Base-by-base conservation (phyloP, 2,797 vertebrate genomes). In the Sus cebifrons region DNA sequence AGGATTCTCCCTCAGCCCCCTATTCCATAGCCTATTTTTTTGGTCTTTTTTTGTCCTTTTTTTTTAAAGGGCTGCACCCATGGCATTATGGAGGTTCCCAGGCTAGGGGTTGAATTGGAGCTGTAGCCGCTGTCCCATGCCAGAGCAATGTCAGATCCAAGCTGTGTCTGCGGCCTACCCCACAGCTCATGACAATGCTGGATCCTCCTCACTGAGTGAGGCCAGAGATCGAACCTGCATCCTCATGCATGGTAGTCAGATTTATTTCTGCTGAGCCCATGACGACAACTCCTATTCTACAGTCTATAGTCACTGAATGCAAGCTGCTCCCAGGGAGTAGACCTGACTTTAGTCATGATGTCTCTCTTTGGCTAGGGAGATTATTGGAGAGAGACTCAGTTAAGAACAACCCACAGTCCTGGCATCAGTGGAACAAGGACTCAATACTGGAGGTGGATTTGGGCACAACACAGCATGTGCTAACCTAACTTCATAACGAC, bases 311-410 rank as follows among this genome's bases (percentile, higher is more conserved):
- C 3, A 1, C 25, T 54, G 73, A 54, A 65, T 75, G 70, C 32
- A 65, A 25, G 64, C 85, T 86, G 18, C 14, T 96, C 7, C 40
- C 68, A 65, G 65, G n/a, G 25, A 89, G 36, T 74, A 93, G 49
- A 79, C 77, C 58, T 83, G 49, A 89, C 85, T n/a, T 85, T 92
- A 68, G 60, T 40, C 36, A 17, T 68, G 65, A 75, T 86, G 29
- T 32, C 15, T 32, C 13, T 89, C n/a, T 86, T 94, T 25, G 49
- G 23, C 40, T 62, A 86, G 23, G 40, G 21, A 15, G 64, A 6
- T 90, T 92, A 96, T 64, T 94, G 62, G 58, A 78, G 75, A 65
- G 32, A 12, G 21, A 89, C 52, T 82, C 12, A 78, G 16, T 11
- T 92, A 49, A 94, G 56, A 67, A 78, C 15, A 86, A 32, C 12